Evolutionary conservation across 1,140 invertebrate species (phyloP).

Genomic region (Dendroctonus valens): DNA sequence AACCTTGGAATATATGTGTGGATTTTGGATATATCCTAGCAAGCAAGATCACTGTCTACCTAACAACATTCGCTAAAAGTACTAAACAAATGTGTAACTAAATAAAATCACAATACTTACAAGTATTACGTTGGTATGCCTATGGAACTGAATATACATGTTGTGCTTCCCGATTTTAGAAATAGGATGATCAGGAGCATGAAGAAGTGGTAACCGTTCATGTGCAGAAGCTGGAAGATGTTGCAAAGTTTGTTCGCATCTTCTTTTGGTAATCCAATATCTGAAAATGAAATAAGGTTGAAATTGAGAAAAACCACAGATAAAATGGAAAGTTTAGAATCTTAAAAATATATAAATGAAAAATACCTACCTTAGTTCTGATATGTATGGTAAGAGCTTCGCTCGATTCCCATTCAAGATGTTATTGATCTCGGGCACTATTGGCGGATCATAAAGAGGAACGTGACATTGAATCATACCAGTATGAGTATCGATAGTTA

Average conservation of each 20-base stretch:
- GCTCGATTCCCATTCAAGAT: constrained; percentile 76
- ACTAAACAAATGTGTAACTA: constrained; percentile 6
- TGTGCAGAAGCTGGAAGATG: constrained; percentile 86
- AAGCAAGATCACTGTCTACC: neutral
- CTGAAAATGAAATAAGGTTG: constrained; percentile 49
- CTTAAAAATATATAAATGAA: no score
- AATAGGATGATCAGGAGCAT: constrained; percentile 75
- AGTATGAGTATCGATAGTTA: constrained; percentile 93
- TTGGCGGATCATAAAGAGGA: constrained; percentile 81
- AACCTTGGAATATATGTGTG: no score
- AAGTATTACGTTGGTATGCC: constrained; percentile 82
- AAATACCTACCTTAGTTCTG: constrained; percentile 63
- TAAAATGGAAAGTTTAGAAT: no score
- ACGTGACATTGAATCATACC: constrained; percentile 88
- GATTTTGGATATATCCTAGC: no score
- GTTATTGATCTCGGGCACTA: constrained; percentile 77
- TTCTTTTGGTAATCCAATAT: constrained; percentile 85
- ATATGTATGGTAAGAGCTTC: constrained; percentile 66
- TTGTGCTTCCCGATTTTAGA: constrained; percentile 73
- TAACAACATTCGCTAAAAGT: constrained; percentile 18
- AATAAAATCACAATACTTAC: constrained; percentile 52
- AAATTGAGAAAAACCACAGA: neutral
- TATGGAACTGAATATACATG: constrained; percentile 83
- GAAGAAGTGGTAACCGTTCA: constrained; percentile 79
- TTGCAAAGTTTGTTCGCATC: constrained; percentile 93